Conservation (phyloP, 2,888 invertebrate genomes). For the Apamea epomidion region DNA sequence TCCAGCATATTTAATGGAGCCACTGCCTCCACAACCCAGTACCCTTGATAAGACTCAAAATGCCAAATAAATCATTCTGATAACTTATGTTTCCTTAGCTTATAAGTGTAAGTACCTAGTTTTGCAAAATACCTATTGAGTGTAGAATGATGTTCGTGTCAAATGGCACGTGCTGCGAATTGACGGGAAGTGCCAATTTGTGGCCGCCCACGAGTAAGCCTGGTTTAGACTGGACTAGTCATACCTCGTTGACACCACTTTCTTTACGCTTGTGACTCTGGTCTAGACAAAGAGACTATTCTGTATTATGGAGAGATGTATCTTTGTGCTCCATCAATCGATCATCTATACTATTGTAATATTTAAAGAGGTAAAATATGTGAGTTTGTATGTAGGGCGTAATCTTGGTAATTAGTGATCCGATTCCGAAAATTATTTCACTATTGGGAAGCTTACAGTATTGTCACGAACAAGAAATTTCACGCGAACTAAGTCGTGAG, state of each 20-base stretch:
- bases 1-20: not conserved
- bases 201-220: conserved; percentile 70
- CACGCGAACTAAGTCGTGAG: too few species aligned
- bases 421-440: too few species aligned
- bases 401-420: too few species aligned
- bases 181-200: conserved; percentile 79
- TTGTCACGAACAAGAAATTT: too few species aligned
- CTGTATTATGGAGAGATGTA: not conserved
- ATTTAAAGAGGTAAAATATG: too few species aligned
- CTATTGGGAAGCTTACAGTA: too few species aligned
- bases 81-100: not conserved
- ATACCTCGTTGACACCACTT: conserved; percentile 66
- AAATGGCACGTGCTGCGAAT: conserved; percentile 66
- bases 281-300: conserved; percentile 1
- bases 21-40: not conserved
- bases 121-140: conserved; percentile 25
- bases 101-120: not conserved
- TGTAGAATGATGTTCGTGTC: conserved; percentile 41
- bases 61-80: not conserved
- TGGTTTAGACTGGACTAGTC: conserved; percentile 61
- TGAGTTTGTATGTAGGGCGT: too few species aligned
- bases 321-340: not conserved
- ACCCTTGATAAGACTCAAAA: not conserved
- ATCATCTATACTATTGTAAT: not conserved
- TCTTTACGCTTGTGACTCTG: conserved; percentile 44